Evolutionary conservation across 2,888 invertebrate genomes (phyloP).

Genomic region (Dryocosmus kuriphilus): DNA sequence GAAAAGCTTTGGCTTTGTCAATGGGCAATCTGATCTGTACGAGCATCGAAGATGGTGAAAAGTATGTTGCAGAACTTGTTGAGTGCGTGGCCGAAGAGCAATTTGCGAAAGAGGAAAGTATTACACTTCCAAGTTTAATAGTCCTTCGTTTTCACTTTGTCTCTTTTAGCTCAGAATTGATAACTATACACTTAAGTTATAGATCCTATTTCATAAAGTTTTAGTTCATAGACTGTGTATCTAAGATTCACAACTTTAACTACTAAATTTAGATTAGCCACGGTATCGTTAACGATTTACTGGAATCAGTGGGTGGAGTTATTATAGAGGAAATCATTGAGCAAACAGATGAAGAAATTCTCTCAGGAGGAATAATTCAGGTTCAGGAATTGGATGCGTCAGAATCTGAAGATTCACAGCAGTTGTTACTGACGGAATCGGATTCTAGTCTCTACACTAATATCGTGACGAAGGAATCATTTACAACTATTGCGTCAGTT

Average conservation of each 20-base stretch:
- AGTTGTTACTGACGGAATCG: not conserved
- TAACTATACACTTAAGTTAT: not conserved
- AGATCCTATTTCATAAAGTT: not conserved
- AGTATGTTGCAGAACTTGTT: slow-evolving; percentile 77
- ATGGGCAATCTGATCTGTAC: slow-evolving; percentile 80
- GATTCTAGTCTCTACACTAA: not conserved
- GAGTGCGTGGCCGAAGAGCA: slow-evolving; percentile 50
- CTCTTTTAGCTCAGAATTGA: too few relatives aligned
- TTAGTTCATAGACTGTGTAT: too few relatives aligned
- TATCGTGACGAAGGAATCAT: not conserved
- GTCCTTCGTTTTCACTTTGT: not conserved
- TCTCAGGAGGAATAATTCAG: not conserved
- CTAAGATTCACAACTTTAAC: not conserved
- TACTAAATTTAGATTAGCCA: not conserved
- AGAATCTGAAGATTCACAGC: not conserved
- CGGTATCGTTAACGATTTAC: not conserved
- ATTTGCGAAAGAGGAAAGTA: not conserved
- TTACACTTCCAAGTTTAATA: not conserved
- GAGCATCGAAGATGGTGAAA: slow-evolving; percentile 78
- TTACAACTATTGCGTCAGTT: not conserved
- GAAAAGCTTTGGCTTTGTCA: slow-evolving; percentile 80
- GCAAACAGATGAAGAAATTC: not conserved
- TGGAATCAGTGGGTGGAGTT: not conserved
- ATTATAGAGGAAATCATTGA: not conserved
- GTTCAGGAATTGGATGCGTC: not conserved